Conservation (phyloP, 2,797 vertebrate genomes). For the Leptoclinus maculatus region DNA sequence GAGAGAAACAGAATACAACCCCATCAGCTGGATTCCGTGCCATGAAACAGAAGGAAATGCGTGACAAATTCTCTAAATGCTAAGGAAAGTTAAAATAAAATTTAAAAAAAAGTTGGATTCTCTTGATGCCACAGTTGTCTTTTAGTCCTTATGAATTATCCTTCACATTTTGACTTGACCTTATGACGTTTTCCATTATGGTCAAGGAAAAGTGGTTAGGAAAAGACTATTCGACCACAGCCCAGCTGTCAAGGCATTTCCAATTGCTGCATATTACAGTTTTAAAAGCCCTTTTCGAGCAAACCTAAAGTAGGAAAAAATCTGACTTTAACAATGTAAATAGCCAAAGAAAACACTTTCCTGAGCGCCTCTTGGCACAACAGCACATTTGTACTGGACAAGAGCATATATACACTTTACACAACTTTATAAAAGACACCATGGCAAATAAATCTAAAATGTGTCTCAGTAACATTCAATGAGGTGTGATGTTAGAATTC, state of each 20-base stretch:
- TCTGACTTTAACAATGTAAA: background rate
- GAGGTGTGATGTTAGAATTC: background rate
- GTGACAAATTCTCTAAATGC: background rate
- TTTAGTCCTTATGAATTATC: background rate
- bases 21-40: no score
- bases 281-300: background rate
- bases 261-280: background rate
- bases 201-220: background rate
- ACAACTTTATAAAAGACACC: background rate
- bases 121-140: no score
- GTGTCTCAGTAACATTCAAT: constrained; percentile 3
- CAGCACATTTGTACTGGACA: background rate
- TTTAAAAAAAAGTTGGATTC: background rate
- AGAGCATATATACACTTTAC: background rate
- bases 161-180: background rate
- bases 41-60: background rate
- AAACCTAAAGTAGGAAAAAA: background rate
- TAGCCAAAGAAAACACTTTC: background rate
- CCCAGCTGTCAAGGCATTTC: background rate
- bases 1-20: background rate
- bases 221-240: background rate
- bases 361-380: background rate
- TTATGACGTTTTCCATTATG: background rate
- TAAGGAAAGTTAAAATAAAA: background rate
- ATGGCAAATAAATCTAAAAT: background rate